Base-by-base conservation (phyloP, 2,888 invertebrate genomes). In the Branchipolynoe longqiensis region DNA sequence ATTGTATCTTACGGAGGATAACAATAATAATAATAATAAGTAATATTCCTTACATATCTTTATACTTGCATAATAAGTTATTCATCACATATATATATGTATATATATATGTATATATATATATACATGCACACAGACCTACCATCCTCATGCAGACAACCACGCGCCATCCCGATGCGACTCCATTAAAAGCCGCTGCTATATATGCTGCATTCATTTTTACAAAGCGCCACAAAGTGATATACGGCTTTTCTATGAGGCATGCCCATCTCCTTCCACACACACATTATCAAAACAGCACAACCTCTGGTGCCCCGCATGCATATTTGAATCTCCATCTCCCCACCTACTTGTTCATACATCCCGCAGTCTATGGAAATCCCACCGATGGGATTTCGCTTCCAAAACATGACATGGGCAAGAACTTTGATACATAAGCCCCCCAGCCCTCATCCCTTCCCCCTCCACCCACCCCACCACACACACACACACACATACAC, bases 351-450 rank as follows among this genome's bases (percentile, higher is more conserved):
- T 78, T 78, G 41, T 78, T 78, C 78, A 78, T 6, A 48, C 78
- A 48, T 41, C 28, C 41, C 28, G 28, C 31, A 41, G 25, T 31
- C 31, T 48, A 78, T 41, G 48, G 48, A 78, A 78, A 48, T 48
- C 54, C 48, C 1, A 2, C n/a, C 25, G 8, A 25, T 41, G 48
- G 54, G 78, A 78, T 48, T 78, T 78, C 28, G 22, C 41, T 33
- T 4, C 18, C 78, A 78, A 78, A 78, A 78, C 78, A 78, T 78
- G 78, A n/a, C 78, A 78, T 73, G 73, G n/a, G n/a, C 18, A 48
- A 78, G 48, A 48, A 78, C 78, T 78, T 78, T 78, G 78, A 78
- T 78, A 78, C 78, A 78, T 41, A 18, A 78, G 41, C 18, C 28
- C 28, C 2, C n/a, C 78, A n/a, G 48, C 54, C 78, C 78, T 48